Evolutionary conservation across 2,113 vertebrate genomes (phyloP).

Genomic region (Malurus cyaneus): DNA sequence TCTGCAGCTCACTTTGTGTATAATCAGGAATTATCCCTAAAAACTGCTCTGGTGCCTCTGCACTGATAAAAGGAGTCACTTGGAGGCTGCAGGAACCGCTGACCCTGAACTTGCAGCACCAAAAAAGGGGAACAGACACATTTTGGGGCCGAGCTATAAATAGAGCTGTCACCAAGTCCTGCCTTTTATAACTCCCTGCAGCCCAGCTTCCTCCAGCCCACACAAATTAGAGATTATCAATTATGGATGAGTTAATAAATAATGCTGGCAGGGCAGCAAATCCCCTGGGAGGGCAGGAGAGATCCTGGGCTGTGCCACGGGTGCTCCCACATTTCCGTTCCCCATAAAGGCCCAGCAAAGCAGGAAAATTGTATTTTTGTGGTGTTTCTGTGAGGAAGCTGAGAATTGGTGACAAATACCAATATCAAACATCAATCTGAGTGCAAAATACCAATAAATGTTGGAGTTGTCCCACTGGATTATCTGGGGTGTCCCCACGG

Average conservation of each 20-base stretch:
- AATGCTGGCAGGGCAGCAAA: constrained; percentile 19
- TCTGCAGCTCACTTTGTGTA: too few species aligned
- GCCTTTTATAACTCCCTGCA: constrained; percentile 25
- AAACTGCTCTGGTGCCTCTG: not conserved
- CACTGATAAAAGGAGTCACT: not conserved
- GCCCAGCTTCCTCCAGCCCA: constrained; percentile 12
- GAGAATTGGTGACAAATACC: not conserved
- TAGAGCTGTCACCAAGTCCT: constrained; percentile 5
- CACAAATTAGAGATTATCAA: not conserved
- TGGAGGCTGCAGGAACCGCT: not conserved
- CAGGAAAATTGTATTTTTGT: not conserved
- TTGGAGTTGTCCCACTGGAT: not conserved
- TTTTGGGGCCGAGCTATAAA: not conserved
- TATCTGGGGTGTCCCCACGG: not conserved
- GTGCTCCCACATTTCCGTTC: rapidly evolving
- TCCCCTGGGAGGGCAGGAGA: not conserved
- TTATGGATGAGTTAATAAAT: constrained; percentile 21
- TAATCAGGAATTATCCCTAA: not conserved
- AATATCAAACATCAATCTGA: rapidly evolving
- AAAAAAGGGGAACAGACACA: not conserved
- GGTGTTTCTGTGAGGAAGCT: not conserved
- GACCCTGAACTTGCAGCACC: not conserved
- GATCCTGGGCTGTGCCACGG: not conserved
- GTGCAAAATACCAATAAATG: not conserved
- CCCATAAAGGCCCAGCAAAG: not conserved